These are phyloP conservation scores for Leptodirus hochenwartii DNA, from an alignment of 2,888 invertebrate genomes.

Conservation along the genomic window DNA sequence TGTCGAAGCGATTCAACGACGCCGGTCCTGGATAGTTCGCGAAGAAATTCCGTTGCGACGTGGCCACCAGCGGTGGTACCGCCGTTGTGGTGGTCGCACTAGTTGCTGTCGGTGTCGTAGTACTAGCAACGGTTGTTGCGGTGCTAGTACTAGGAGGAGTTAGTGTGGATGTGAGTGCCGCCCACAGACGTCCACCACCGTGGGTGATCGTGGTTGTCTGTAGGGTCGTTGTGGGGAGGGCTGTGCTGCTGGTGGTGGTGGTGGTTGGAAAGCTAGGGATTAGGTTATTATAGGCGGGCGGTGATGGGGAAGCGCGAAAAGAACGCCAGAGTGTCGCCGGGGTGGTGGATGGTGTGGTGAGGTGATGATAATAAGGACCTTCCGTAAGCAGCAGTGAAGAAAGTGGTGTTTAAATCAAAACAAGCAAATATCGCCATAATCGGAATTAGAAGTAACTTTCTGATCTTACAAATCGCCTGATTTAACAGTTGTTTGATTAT, in stretches of 20 bases:
- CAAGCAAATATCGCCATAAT: too few relatives aligned
- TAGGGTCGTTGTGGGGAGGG: slow-evolving; percentile 17
- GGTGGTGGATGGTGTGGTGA: slow-evolving; percentile 9
- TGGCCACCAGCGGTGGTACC: slow-evolving; percentile 9
- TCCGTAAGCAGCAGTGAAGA: too few relatives aligned
- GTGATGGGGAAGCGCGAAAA: slow-evolving; percentile 14
- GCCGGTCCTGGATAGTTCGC: too few relatives aligned
- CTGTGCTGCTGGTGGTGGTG: slow-evolving; percentile 14
- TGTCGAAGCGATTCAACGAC: slow-evolving; percentile 11
- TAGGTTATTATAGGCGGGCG: slow-evolving; percentile 33
- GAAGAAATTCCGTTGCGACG: slow-evolving; percentile 11
- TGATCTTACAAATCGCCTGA: too few relatives aligned
- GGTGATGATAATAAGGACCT: too few relatives aligned
- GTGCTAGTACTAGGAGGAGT: slow-evolving; percentile 4
- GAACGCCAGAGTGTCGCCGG: slow-evolving; percentile 11
- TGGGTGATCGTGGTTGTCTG: slow-evolving; percentile 17
- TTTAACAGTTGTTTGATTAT: too few relatives aligned
- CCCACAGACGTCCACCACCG: neutral
- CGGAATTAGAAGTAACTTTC: too few relatives aligned
- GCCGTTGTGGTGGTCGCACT: slow-evolving; percentile 12
- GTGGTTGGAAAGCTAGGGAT: slow-evolving; percentile 28
- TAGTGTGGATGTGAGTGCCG: slow-evolving; percentile 7
- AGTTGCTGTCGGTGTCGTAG: too few relatives aligned
- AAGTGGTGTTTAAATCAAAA: too few relatives aligned
- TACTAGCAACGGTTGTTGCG: too few relatives aligned